Percentiles rank a stretch among this genome's conserved stretches.
phyloP scores from a whole-genome alignment of 2,113 vertebrate genomes.

The Platichthys stellatus region DNA sequence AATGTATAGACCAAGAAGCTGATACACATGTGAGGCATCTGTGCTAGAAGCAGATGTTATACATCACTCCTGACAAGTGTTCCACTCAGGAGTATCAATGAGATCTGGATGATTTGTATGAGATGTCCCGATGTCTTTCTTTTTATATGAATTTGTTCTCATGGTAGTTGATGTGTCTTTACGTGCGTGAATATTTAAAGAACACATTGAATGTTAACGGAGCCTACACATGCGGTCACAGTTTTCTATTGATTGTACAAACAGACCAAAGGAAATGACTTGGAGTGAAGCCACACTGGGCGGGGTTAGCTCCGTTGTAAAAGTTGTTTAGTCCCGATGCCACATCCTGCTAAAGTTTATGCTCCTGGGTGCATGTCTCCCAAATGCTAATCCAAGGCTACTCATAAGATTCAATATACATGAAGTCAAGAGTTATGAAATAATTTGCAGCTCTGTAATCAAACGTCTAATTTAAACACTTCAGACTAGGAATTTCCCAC shows the following conservation, averaged over 20 bases:
- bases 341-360: slow-evolving; percentile 71
- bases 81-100: no score
- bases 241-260: slow-evolving; percentile 39
- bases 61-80: no score
- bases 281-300: slow-evolving; percentile 47
- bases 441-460: neutral
- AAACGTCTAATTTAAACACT: neutral
- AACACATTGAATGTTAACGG: neutral
- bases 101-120: no score
- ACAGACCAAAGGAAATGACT: slow-evolving; percentile 58
- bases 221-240: neutral
- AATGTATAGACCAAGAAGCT: neutral
- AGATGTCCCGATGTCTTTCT: no score
- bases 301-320: slow-evolving; percentile 56
- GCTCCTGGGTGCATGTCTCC: slow-evolving; percentile 51
- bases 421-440: neutral
- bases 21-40: no score
- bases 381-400: slow-evolving; percentile 19
- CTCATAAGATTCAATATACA: slow-evolving; percentile 5
- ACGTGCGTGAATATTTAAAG: neutral
- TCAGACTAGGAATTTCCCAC: neutral
- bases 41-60: no score
- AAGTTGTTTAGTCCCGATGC: slow-evolving; percentile 67
- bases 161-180: neutral
- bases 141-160: neutral